Conservation (phyloP, 2,797 vertebrate genomes). For the Limosa lapponica region DNA sequence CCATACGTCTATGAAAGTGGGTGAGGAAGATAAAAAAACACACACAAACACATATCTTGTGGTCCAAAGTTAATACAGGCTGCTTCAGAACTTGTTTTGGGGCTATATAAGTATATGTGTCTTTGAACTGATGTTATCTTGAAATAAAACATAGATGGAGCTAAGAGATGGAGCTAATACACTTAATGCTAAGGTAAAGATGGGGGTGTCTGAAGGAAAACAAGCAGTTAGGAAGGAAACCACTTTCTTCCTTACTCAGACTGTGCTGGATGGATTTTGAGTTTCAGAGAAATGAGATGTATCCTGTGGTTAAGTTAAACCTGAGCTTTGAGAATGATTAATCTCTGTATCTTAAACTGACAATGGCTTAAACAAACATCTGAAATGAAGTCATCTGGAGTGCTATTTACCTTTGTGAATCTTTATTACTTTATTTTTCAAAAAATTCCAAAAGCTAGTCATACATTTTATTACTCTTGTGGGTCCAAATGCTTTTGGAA, state of each 20-base stretch:
- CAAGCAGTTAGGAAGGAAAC: conserved; percentile 68
- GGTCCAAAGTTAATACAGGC: not conserved
- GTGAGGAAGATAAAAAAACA: not conserved
- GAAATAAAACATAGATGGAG: not conserved
- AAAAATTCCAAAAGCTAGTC: not conserved
- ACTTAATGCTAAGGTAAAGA: not conserved
- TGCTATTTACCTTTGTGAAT: not conserved
- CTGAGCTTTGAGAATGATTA: not conserved
- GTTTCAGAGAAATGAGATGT: conserved; percentile 27
- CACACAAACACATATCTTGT: not conserved
- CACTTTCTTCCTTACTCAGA: not conserved
- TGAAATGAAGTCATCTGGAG: not conserved
- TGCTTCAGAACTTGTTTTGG: not conserved
- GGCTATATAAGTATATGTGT: not conserved
- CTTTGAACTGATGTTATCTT: not conserved
- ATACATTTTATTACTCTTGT: not conserved
- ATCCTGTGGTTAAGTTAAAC: conserved; percentile 34
- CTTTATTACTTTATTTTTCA: not conserved
- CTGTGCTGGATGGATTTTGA: not conserved
- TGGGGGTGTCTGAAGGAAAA: not conserved
- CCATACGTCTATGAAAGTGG: fast-evolving
- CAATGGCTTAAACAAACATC: conserved; percentile 9
- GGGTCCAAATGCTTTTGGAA: not conserved
- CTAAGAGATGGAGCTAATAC: not conserved
- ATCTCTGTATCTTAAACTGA: conserved; percentile 55